Percentiles rank a stretch among this genome's conserved stretches.
phyloP scores from a whole-genome alignment of 2,888 invertebrate species.

The Linyphia triangularis region DNA sequence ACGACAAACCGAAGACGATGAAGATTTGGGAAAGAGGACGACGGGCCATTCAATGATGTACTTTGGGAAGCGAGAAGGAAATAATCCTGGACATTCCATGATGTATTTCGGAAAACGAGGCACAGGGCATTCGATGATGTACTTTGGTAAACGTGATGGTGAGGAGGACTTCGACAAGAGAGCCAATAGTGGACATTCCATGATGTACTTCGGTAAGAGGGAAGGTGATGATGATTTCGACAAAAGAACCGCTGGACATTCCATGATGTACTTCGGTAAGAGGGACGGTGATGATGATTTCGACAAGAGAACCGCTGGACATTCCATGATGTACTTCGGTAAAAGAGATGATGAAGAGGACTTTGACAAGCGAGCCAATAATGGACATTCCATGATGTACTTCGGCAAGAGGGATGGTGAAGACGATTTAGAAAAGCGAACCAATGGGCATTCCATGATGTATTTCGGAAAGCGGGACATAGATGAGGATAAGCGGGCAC shows the following conservation, averaged over 20 bases:
- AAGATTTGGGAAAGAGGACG: constrained; percentile 65
- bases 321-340: constrained; percentile 45
- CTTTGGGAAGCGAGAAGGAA: constrained; percentile 59
- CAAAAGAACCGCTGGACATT: constrained; percentile 54
- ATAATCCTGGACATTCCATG: constrained; percentile 44
- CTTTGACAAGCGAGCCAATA: constrained; percentile 17
- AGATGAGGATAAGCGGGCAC: constrained; percentile 16
- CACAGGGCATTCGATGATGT: constrained; percentile 47
- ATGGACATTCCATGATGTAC: constrained; percentile 68
- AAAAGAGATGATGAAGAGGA: constrained; percentile 22
- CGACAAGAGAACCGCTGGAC: constrained; percentile 38
- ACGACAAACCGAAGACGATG: not conserved
- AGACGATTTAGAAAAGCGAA: constrained; percentile 7
- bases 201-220: constrained; percentile 63
- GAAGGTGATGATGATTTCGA: not conserved
- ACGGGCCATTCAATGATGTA: constrained; percentile 57
- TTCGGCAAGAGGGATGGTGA: not conserved
- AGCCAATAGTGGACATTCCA: constrained; percentile 38
- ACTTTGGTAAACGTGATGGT: constrained; percentile 49
- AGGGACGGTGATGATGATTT: constrained; percentile 46
- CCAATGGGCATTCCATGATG: constrained; percentile 66
- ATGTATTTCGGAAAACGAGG: constrained; percentile 67
- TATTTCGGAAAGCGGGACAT: constrained; percentile 1
- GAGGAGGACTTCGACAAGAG: constrained; percentile 55
- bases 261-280: constrained; percentile 71